A percentile compares a stretch with the other conserved stretches of the same genome.
phyloP scores from a whole-genome alignment of 2,888 invertebrate species.

The Agrochola macilenta region DNA sequence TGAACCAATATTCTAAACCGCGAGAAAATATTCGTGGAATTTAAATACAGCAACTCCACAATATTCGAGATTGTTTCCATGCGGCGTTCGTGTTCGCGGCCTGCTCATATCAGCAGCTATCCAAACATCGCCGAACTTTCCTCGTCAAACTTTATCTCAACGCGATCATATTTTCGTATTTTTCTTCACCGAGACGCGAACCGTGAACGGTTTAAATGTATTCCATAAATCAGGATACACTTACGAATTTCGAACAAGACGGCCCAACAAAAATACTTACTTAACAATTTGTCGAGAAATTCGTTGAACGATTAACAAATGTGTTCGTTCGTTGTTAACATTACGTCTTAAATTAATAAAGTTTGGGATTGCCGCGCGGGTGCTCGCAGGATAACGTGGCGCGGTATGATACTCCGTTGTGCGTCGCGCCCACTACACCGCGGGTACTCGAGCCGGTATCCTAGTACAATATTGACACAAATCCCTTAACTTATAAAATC shows the following conservation, averaged over 20 bases:
- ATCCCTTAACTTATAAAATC: slow-evolving; percentile 91
- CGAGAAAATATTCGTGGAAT: slow-evolving; percentile 35
- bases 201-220: slow-evolving; percentile 82
- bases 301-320: slow-evolving; percentile 81
- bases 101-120: slow-evolving; percentile 76
- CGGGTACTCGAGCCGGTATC: slow-evolving; percentile 76
- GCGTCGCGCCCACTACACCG: slow-evolving; percentile 29
- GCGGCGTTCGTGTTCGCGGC: slow-evolving; percentile 34
- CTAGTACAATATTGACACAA: slow-evolving; percentile 91
- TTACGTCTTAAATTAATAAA: slow-evolving; percentile 84
- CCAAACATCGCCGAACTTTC: slow-evolving; percentile 79
- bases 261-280: slow-evolving; percentile 85
- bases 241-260: slow-evolving; percentile 80
- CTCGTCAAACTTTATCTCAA: slow-evolving; percentile 74
- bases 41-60: slow-evolving; percentile 31
- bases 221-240: slow-evolving; percentile 86
- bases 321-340: slow-evolving; percentile 72
- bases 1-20: slow-evolving; percentile 16
- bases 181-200: slow-evolving; percentile 79
- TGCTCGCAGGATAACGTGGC: slow-evolving; percentile 47
- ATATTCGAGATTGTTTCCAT: slow-evolving; percentile 55
- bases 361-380: slow-evolving; percentile 72
- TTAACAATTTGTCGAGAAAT: slow-evolving; percentile 75
- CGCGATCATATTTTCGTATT: slow-evolving; percentile 83
- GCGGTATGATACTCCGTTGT: slow-evolving; percentile 47